Evolutionary conservation across 2,888 invertebrate genomes (phyloP).

Genomic region (Catocala sponsa): DNA sequence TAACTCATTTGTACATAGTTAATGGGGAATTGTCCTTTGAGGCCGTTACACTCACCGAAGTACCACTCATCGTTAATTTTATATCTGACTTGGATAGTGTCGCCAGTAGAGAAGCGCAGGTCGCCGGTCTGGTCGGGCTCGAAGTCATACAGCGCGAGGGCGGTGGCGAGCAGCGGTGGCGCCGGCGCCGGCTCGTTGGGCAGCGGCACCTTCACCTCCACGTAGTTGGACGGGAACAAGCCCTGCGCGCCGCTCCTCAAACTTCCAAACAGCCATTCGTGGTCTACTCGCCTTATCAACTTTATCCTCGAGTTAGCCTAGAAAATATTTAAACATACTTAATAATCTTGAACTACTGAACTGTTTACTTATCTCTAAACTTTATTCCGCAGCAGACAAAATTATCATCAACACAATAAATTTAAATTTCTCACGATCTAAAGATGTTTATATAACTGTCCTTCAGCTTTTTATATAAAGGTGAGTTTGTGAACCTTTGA

Average conservation of each 20-base stretch:
- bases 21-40: constrained; percentile 93
- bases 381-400: constrained; percentile 17
- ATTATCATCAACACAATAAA: constrained; percentile 11
- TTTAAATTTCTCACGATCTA: constrained; percentile 10
- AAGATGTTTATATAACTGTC: constrained; percentile 10
- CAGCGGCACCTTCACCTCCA: constrained; percentile 92
- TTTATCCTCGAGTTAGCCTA: constrained; percentile 92
- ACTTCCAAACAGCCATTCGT: constrained; percentile 94
- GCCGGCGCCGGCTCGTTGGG: constrained; percentile 68
- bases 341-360: constrained; percentile 25
- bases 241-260: constrained; percentile 91
- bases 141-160: constrained; percentile 91
- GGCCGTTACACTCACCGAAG: constrained; percentile 90
- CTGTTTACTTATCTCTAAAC: constrained; percentile 16
- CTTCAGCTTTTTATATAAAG: background rate
- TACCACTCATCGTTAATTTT: constrained; percentile 93
- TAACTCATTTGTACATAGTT: constrained; percentile 91
- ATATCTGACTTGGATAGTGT: constrained; percentile 89
- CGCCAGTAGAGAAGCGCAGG: constrained; percentile 70
- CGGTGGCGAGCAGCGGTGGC: constrained; percentile 73
- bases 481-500: constrained; percentile 10
- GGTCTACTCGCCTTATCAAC: constrained; percentile 91
- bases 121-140: constrained; percentile 87
- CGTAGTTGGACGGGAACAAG: constrained; percentile 94
- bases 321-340: constrained; percentile 52